Evolutionary conservation across 2,888 invertebrate species (phyloP).

Genomic region (Thyatira batis): DNA sequence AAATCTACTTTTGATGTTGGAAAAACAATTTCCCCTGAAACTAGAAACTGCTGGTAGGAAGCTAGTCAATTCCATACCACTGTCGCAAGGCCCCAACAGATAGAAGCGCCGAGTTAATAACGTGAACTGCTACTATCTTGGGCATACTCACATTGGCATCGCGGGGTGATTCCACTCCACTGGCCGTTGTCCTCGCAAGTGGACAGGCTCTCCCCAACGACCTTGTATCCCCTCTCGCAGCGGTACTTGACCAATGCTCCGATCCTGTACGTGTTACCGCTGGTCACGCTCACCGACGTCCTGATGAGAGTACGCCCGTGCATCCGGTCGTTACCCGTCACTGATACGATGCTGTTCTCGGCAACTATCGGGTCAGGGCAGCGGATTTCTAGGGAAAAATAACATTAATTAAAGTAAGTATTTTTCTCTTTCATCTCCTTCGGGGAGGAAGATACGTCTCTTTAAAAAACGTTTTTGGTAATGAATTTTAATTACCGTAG

Average conservation of each 20-base stretch:
- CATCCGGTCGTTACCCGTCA: slow-evolving; percentile 95
- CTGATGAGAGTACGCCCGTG: slow-evolving; percentile 92
- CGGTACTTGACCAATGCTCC: slow-evolving; percentile 93
- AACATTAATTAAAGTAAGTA: neutral
- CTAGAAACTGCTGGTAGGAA: no score
- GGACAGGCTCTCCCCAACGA: slow-evolving; percentile 91
- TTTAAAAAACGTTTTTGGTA: no score
- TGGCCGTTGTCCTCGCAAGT: slow-evolving; percentile 93
- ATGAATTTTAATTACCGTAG: no score
- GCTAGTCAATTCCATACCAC: no score
- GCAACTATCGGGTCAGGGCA: slow-evolving; percentile 92
- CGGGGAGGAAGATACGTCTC: no score
- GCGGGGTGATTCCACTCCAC: slow-evolving; percentile 92
- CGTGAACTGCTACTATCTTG: no score
- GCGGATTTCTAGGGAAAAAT: slow-evolving; percentile 86
- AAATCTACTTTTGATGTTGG: no score
- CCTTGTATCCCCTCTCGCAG: slow-evolving; percentile 94
- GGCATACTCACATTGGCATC: slow-evolving; percentile 91
- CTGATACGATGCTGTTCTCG: slow-evolving; percentile 92
- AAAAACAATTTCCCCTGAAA: no score
- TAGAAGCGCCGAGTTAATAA: no score
- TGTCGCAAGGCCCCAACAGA: no score
- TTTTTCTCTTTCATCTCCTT: no score
- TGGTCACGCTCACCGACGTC: slow-evolving; percentile 86
- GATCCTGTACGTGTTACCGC: slow-evolving; percentile 91